Evolutionary conservation across 2,797 vertebrate genomes (phyloP), one percentile per base, ranked within the genome.

Genomic region (Haliaeetus vocifer): DNA sequence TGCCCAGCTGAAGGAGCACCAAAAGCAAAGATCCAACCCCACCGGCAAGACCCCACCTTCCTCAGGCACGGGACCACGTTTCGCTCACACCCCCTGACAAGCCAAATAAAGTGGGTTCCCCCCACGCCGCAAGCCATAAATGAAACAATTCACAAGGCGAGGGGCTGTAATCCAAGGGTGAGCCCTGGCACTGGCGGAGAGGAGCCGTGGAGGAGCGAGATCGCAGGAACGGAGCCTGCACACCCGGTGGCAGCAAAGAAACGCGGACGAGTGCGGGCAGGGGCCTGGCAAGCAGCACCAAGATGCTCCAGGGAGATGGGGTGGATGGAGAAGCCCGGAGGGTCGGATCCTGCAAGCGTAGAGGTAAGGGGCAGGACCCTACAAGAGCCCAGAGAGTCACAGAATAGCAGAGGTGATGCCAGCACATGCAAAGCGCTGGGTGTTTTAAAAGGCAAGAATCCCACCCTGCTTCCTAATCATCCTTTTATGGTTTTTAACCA

Each of bases 171-270:
- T 8, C 29, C 28, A 31, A 22, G 28, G 59, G 28, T 2, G 11
- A 73, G 45, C 33, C 19, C 52, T 62, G 75, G 56, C 31, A 40
- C 16, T 1, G 9, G 29, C 9, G 1, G 28, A 47, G 52, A 31
- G 58, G 33, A 50, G 50, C 38, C 1, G 18, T 1, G 6, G 61
- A 59, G 40, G 6, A 44, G 29, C 1, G 3, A 9, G 86, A 16
- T 9, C 18, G 90, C 72, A 96, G 84, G 93, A 79, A 29, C 70
- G 6, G 79, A 62, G n/a, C 37, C 49, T 18, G 56, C 84, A 80
- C 98, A 89, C 95, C 68, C 94, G 98, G 88, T 61, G 98, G 98
- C 98, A 98, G 97, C 92, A 98, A 91, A 90, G 80, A 92, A 86
- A 92, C 92, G 14, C 18, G 2, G 45, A 90, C 5, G 29, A 81